Base-by-base conservation (phyloP, 2,797 vertebrate genomes). In the Myotis pilosus region DNA sequence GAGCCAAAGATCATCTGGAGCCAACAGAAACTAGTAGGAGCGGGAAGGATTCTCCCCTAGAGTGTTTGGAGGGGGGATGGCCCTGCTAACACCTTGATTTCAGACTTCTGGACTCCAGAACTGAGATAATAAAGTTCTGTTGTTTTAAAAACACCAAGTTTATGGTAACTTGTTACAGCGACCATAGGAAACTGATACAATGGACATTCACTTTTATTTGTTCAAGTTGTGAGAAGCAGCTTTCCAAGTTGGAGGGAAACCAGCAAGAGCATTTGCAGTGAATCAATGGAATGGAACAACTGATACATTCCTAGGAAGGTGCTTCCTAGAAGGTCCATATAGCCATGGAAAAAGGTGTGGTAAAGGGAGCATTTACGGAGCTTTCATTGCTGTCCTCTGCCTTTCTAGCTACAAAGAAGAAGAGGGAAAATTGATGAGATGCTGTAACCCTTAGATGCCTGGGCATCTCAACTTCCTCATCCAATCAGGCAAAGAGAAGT, bases 101-200 rank as follows among this genome's bases (percentile, higher is more conserved):
- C 33, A 64, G 33, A 87, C 23, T 82, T 80, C 71, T 76, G 64
- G 49, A 38, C 75, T 89, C 90, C 36, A 88, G 69, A 74, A 91
- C 30, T 78, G 44, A 80, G 44, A 91, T 60, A 33, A 57, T 81
- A 81, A 60, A 74, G 55, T 51, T 30, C 66, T 83, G 25, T 64
- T 81, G 53, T 82, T 90, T 89, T 94, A 49, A 93, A 95, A 53
- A 62, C 28, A n/a, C 41, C 36, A 36, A 28, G 30, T 71, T 66
- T 68, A 47, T 76, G 71, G 38, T 64, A 71, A 47, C 89, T 68
- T 47, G 76, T 87, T 33, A 82, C 19, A 72, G 53, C 22, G 78
- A 53, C 53, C 81, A 79, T 5, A 36, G 80, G 69, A 47, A 76
- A 85, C 47, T 2, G 36, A 87, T 64, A 41, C 3, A 53, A 10